These are phyloP conservation scores for Numenius phaeopus DNA, from an alignment of 2,797 vertebrate genomes.

Conservation along the genomic window DNA sequence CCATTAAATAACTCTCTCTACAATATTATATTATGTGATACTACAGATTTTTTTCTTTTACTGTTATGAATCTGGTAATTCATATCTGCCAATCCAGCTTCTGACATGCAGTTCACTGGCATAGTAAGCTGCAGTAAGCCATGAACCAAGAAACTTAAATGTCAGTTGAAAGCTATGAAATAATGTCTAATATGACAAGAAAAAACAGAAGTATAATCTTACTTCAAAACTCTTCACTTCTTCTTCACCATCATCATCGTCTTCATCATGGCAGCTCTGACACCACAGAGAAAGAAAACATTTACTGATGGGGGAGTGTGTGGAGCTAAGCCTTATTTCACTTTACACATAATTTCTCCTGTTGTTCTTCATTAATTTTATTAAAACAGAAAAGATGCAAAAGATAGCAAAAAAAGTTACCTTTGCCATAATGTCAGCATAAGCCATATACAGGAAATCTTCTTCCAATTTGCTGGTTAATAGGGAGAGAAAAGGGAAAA, in stretches of 20 bases:
- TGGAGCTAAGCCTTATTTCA: not conserved
- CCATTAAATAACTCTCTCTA: not conserved
- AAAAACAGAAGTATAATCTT: conserved; percentile 70
- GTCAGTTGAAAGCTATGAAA: conserved; percentile 74
- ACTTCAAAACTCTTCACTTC: conserved; percentile 98
- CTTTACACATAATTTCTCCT: not conserved
- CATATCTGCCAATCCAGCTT: conserved; percentile 53
- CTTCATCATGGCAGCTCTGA: conserved; percentile 96
- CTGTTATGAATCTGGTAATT: conserved; percentile 32
- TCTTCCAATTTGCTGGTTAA: conserved; percentile 91
- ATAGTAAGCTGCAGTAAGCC: conserved; percentile 78
- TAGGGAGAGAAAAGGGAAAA: conserved; percentile 38
- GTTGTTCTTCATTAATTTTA: not conserved
- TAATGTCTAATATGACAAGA: conserved; percentile 50
- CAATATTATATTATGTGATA: not conserved
- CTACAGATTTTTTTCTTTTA: not conserved
- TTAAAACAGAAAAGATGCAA: not conserved
- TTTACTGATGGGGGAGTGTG: not conserved
- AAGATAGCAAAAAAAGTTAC: conserved; percentile 72
- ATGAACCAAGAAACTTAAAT: conserved; percentile 76
- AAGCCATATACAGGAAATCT: conserved; percentile 96
- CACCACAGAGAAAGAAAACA: not conserved
- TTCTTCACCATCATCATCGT: conserved; percentile 91
- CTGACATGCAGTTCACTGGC: conserved; percentile 74
- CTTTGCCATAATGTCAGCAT: conserved; percentile 98